Conservation (phyloP, 1,140 invertebrate genomes). For the Caenorhabditis remanei region DNA sequence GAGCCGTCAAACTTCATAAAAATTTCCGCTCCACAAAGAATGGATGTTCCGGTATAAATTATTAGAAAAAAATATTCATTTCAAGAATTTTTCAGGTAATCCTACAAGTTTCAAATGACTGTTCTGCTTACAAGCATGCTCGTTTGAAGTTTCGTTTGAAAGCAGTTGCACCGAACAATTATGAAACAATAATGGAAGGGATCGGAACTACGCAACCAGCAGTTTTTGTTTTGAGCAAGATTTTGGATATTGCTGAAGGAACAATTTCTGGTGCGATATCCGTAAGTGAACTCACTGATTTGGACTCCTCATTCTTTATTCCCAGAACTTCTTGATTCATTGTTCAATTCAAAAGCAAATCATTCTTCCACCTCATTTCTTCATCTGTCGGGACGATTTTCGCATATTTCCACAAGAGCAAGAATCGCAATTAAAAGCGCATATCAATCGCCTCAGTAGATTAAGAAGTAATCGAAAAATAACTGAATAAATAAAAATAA, state of each 20-base stretch:
- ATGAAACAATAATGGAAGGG: constrained; percentile 1
- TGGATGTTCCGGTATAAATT: constrained; percentile 32
- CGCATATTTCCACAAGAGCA: background rate
- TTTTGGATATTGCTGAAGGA: background rate
- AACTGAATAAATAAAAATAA: background rate
- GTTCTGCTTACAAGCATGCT: constrained; percentile 4
- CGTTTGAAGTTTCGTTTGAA: constrained; percentile 31
- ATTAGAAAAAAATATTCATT: background rate
- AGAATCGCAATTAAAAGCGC: background rate
- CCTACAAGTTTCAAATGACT: background rate
- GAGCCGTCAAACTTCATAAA: constrained; percentile 6
- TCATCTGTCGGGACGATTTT: background rate
- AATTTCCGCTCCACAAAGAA: constrained; percentile 35
- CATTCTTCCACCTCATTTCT: background rate
- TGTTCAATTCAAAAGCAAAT: constrained; percentile 15
- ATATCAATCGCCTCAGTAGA: background rate
- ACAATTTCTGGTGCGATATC: background rate
- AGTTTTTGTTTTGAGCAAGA: constrained; percentile 1
- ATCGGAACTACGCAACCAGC: background rate
- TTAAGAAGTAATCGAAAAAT: background rate
- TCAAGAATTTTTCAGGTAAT: background rate
- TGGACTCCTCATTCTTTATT: background rate
- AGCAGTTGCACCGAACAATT: background rate
- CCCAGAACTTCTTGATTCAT: constrained; percentile 43
- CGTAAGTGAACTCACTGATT: background rate